Evolutionary conservation across 2,113 vertebrate species (phyloP).

Genomic region (Ictalurus punctatus): DNA sequence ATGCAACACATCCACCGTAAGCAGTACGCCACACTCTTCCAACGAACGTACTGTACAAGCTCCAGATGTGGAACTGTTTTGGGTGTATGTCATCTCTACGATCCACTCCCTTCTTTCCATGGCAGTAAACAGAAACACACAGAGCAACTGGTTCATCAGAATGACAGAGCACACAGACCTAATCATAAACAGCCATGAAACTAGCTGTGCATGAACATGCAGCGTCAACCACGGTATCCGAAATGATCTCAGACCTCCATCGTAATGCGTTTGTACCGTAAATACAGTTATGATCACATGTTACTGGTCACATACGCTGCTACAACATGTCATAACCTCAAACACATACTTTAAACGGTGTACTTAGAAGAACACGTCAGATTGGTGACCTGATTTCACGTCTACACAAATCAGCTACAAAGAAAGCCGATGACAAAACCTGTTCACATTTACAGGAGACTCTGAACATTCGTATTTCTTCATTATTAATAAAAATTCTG

Average conservation of each 20-base stretch:
- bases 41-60: not conserved
- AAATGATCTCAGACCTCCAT: not conserved
- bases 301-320: not conserved
- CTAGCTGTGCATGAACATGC: not conserved
- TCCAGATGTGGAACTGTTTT: slow-evolving; percentile 32
- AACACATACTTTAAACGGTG: not conserved
- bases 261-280: not conserved
- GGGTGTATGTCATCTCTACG: not conserved
- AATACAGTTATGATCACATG: not conserved
- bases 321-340: not conserved
- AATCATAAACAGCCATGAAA: not conserved
- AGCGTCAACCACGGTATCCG: not conserved
- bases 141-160: slow-evolving; percentile 21
- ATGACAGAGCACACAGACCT: not conserved
- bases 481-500: not conserved
- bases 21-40: not conserved
- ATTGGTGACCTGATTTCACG: not conserved
- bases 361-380: not conserved
- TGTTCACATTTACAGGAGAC: not conserved
- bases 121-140: slow-evolving; percentile 45
- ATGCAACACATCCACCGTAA: not conserved
- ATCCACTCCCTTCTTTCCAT: slow-evolving; percentile 38
- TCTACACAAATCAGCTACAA: not conserved
- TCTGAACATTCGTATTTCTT: not conserved
- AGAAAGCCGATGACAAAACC: not conserved